Evolutionary conservation across 2,888 invertebrate genomes (phyloP), one percentile per base, ranked within the genome.

Genomic region (Pyralis farinalis): DNA sequence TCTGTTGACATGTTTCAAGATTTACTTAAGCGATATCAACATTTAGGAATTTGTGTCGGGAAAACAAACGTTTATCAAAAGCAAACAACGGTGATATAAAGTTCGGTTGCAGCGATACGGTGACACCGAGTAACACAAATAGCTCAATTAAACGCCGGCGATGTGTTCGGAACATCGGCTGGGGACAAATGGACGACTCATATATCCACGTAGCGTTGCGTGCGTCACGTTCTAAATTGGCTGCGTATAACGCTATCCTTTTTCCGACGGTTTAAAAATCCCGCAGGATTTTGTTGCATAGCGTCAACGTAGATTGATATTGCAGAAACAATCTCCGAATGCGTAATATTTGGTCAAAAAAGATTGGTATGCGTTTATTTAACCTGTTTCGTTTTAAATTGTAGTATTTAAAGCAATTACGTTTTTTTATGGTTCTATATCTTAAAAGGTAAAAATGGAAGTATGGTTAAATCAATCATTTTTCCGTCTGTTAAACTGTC

Each of bases 161-260:
- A 41, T 37, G 47, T 43, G 43, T 45, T 41, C 37, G 34, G 37
- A 32, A 42, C 45, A 29, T 35, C 42, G 40, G 40, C 20, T 12
- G 27, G 37, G 58, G 58, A 72, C 67, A 69, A 72, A 71, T 71
- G 66, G 64, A 51, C 60, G 59, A 55, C 57, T 67, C 77, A 73
- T 77, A 69, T 71, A 74, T 73, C 55, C 72, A 58, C 67, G 65
- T 62, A 61, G 63, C 61, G 55, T 64, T 63, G 64, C 12, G 21
- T 58, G 63, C 74, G 73, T 75, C 73, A 77, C 77, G 66, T 71
- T 70, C 76, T 71, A 76, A 81, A 82, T 81, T 81, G 78, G 71
- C 67, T 71, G 67, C 59, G 70, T 66, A 67, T 63, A 53, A 54
- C 55, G 51, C 61, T 55, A 50, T 51, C 49, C 59, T 58, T 62